phyloP scores from a whole-genome alignment of 1,140 invertebrate species.

The Teleopsis dalmanni region DNA sequence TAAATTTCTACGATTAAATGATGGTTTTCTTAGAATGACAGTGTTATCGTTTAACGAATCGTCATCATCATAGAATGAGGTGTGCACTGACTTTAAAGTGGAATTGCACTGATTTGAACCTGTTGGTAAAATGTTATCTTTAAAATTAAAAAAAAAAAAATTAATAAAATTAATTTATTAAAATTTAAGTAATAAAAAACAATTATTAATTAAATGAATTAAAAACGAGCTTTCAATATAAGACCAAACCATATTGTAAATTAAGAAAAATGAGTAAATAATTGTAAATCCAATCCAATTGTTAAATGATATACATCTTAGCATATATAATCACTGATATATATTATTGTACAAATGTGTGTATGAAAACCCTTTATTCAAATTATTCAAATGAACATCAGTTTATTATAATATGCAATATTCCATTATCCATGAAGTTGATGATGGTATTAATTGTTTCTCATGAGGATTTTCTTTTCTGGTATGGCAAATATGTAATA shows the following conservation, averaged over 20 bases:
- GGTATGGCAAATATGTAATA: too few species aligned
- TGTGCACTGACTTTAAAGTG: too few species aligned
- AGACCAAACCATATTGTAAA: neutral
- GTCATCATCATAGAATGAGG: neutral
- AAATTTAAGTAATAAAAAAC: constrained; percentile 3
- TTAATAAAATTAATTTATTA: constrained; percentile 15
- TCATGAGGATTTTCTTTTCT: too few species aligned
- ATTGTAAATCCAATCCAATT: neutral
- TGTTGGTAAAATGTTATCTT: constrained; percentile 14
- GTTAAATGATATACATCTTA: neutral
- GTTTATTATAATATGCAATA: too few species aligned
- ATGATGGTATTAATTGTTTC: too few species aligned
- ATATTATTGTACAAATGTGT: too few species aligned
- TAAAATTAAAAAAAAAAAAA: constrained; percentile 18
- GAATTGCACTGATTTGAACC: constrained; percentile 9
- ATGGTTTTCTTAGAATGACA: too few species aligned
- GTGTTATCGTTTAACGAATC: neutral
- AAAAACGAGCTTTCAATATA: neutral
- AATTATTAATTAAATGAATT: constrained; percentile 2
- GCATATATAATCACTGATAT: neutral
- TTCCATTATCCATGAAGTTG: too few species aligned
- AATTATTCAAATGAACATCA: too few species aligned
- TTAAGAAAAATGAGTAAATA: neutral
- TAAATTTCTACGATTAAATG: too few species aligned
- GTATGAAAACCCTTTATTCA: too few species aligned